A percentile compares a stretch with the other conserved stretches of the same genome.
phyloP scores from a whole-genome alignment of 1,140 invertebrate species.

The Monochamus saltuarius region DNA sequence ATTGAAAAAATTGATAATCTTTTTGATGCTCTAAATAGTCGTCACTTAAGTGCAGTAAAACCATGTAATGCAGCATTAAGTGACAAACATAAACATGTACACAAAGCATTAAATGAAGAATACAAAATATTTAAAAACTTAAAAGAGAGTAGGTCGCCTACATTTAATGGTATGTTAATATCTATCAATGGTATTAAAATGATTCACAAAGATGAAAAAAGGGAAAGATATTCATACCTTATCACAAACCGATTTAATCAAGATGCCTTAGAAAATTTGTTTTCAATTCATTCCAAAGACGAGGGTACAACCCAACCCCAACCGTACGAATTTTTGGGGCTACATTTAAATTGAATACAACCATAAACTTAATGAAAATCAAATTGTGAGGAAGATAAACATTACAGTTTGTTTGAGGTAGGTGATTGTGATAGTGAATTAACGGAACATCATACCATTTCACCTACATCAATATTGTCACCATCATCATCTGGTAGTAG shows the following conservation, averaged over 20 bases:
- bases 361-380: slow-evolving; percentile 4
- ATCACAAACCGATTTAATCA: slow-evolving; percentile 21
- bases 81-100: neutral
- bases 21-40: slow-evolving; percentile 39
- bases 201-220: too few relatives aligned
- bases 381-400: slow-evolving; percentile 21
- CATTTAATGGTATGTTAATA: slow-evolving; percentile 25
- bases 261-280: slow-evolving; percentile 28
- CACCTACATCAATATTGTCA: neutral
- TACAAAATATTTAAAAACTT: slow-evolving; percentile 1
- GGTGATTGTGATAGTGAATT: neutral
- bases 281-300: slow-evolving; percentile 16
- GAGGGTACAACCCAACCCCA: slow-evolving; percentile 23
- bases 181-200: slow-evolving; percentile 29
- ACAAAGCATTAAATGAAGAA: neutral
- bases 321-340: slow-evolving; percentile 18
- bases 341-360: slow-evolving; percentile 17
- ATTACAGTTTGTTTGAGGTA: neutral
- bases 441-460: neutral
- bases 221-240: slow-evolving; percentile 20
- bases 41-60: slow-evolving; percentile 19
- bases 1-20: slow-evolving; percentile 29
- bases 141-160: slow-evolving; percentile 15
- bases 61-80: slow-evolving; percentile 19
- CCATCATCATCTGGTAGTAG: neutral